phyloP scores from a whole-genome alignment of 2,888 invertebrate genomes.

The Apamea crenata region DNA sequence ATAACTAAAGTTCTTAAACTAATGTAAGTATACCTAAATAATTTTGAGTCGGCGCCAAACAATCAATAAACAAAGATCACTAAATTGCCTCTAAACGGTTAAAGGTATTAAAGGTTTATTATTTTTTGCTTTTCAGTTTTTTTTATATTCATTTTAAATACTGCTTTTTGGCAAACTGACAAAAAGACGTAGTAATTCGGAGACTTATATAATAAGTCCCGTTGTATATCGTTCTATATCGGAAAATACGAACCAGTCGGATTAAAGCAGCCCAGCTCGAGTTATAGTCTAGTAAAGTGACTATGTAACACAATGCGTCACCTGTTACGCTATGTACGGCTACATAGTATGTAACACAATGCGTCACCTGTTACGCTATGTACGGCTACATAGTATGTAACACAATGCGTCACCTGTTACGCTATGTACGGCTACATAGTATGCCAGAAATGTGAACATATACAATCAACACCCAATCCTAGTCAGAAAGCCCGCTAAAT shows the following conservation, averaged over 20 bases:
- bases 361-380: neutral
- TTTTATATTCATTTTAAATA: neutral
- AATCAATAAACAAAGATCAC: too few relatives aligned
- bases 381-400: neutral
- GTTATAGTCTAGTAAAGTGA: neutral
- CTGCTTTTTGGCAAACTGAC: neutral
- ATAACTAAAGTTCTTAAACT: too few relatives aligned
- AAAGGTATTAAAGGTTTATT: too few relatives aligned
- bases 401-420: neutral
- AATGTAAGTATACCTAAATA: too few relatives aligned
- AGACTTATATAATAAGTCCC: neutral
- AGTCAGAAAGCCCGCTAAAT: neutral
- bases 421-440: neutral
- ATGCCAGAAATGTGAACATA: neutral
- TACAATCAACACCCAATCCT: neutral
- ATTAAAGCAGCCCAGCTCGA: neutral
- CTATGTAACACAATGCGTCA: neutral
- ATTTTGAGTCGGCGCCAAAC: too few relatives aligned
- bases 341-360: too few relatives aligned
- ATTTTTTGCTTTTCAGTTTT: too few relatives aligned
- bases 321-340: too few relatives aligned
- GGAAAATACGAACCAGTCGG: neutral
- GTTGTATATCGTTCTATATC: neutral
- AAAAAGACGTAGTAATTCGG: neutral
- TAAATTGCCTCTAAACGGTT: too few relatives aligned